These are phyloP conservation scores for Mallotus villosus DNA, from an alignment of 2,797 vertebrate genomes.

Conservation along the genomic window DNA sequence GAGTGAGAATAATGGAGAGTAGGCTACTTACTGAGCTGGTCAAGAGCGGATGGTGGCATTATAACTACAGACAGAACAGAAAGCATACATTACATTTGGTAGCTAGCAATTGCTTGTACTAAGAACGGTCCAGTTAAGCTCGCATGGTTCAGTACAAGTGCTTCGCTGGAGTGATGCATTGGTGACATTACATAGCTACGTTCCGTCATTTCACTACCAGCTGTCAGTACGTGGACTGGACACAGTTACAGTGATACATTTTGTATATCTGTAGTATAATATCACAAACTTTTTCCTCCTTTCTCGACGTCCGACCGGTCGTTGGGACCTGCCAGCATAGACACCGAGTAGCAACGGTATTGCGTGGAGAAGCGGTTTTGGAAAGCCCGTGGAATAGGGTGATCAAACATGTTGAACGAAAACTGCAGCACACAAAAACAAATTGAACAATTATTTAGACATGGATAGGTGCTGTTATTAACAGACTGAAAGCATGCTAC, in stretches of 20 bases:
- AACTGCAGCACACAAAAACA: slow-evolving; percentile 63
- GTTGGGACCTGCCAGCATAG: slow-evolving; percentile 97
- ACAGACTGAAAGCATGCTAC: background rate
- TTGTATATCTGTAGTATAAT: background rate
- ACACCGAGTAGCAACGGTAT: slow-evolving; percentile 98
- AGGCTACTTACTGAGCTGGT: slow-evolving; percentile 94
- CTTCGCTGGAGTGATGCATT: too few relatives aligned
- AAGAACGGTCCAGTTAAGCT: background rate
- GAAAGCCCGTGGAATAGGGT: slow-evolving; percentile 90
- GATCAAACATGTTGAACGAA: slow-evolving; percentile 82
- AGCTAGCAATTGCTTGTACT: background rate
- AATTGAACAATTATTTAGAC: background rate
- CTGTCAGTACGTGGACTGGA: too few relatives aligned
- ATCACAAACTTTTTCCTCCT: slow-evolving; percentile 92
- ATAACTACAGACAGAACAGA: slow-evolving; percentile 82
- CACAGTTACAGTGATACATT: background rate
- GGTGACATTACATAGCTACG: too few relatives aligned
- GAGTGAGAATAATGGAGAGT: slow-evolving; percentile 3
- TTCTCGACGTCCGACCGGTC: slow-evolving; percentile 99
- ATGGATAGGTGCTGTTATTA: background rate
- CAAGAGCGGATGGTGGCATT: slow-evolving; percentile 97
- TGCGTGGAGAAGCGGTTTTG: slow-evolving; percentile 98
- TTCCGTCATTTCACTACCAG: background rate
- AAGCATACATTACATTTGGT: slow-evolving; percentile 8
- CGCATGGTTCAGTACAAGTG: background rate